Evolutionary conservation across 30 jellyfish, hydroid and myxozoan genomes (phyloP).

Genomic region (Aurelia aurita complex sp. Pacific): DNA sequence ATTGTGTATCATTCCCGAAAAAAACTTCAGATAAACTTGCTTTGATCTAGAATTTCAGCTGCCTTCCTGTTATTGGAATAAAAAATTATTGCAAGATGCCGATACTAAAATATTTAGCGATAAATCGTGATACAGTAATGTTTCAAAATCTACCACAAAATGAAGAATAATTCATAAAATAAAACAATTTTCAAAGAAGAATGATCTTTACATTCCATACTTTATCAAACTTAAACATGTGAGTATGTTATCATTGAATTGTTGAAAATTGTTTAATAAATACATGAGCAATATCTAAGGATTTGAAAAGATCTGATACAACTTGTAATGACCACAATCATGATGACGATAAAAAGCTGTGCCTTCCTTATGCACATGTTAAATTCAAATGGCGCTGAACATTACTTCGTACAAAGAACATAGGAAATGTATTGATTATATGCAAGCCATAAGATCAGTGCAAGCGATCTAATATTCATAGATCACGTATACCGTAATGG

Average conservation of each 20-base stretch:
- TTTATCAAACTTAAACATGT: conserved; percentile 18
- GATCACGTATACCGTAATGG: too few relatives aligned
- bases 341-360: conserved; percentile 4
- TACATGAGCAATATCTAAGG: conserved; percentile 10
- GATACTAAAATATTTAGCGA: too few relatives aligned
- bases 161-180: too few relatives aligned
- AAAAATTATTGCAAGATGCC: too few relatives aligned
- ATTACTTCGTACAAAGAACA: background rate
- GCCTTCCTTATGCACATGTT: conserved; percentile 11
- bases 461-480: too few relatives aligned
- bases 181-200: background rate
- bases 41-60: too few relatives aligned
- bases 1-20: too few relatives aligned
- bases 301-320: background rate
- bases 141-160: too few relatives aligned
- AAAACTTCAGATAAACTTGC: too few relatives aligned
- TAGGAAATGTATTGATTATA: conserved; percentile 19
- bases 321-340: conserved; percentile 11
- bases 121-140: too few relatives aligned
- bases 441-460: conserved; percentile 21
- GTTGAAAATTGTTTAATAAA: conserved; percentile 19
- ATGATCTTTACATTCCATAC: conserved; percentile 11
- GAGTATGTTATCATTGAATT: conserved; percentile 21
- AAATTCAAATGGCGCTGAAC: conserved; percentile 15
- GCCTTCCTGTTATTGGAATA: too few relatives aligned